Evolutionary conservation across 2,113 vertebrate genomes (phyloP).

Genomic region (Beaufortia kweichowensis): DNA sequence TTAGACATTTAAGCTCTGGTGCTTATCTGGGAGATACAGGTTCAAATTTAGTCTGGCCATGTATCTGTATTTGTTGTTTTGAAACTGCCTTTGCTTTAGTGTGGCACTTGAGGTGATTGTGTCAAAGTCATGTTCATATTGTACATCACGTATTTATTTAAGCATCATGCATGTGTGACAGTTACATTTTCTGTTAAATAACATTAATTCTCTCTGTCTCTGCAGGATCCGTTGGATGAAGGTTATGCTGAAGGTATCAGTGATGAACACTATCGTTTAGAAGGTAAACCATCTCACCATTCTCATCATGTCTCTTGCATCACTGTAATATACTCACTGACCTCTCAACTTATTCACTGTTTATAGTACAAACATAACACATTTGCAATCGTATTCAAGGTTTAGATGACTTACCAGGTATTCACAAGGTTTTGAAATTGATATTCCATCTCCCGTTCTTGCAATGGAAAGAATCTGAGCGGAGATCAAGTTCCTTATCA

Average conservation of each 20-base stretch:
- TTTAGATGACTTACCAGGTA: no score
- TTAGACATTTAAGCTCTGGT: background rate
- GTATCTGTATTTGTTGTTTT: background rate
- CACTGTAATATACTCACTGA: background rate
- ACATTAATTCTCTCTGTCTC: background rate
- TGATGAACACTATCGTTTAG: constrained; percentile 89
- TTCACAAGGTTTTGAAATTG: background rate
- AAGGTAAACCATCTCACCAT: constrained; percentile 78
- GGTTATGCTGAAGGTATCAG: constrained; percentile 80
- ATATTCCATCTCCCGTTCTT: background rate
- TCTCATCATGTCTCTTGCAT: background rate
- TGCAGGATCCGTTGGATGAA: constrained; percentile 83
- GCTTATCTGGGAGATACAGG: background rate
- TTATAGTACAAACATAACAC: background rate
- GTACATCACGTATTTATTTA: no score
- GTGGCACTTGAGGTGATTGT: no score
- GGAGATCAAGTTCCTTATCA: background rate
- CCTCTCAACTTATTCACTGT: background rate
- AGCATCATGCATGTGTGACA: background rate
- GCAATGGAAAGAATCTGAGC: background rate
- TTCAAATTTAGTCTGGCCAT: background rate
- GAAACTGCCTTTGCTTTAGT: no score
- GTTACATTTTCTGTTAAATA: background rate
- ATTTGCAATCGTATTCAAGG: background rate
- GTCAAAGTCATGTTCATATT: no score